A percentile compares a stretch with the other conserved stretches of the same genome.
These are phyloP conservation scores for Eristalinus sepulchralis DNA, from an alignment of 2,888 invertebrate species.

Conservation along the genomic window DNA sequence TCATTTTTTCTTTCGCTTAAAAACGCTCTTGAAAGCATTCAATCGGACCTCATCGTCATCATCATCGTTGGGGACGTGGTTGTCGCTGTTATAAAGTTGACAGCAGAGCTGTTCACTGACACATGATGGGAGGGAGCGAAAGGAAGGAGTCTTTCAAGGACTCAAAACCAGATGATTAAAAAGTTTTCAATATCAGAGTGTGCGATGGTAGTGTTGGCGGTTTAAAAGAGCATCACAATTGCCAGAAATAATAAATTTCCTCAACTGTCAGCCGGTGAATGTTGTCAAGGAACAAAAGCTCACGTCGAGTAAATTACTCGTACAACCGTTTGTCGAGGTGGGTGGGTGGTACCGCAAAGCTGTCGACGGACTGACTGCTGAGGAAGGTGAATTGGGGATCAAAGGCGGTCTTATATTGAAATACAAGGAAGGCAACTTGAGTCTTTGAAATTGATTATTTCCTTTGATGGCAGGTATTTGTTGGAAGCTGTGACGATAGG, in stretches of 20 bases:
- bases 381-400: too few species aligned
- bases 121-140: not conserved
- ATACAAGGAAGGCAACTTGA: too few species aligned
- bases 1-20: conserved; percentile 10
- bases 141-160: conserved; percentile 22
- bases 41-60: conserved; percentile 38
- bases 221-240: conserved; percentile 31
- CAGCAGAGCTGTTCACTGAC: conserved; percentile 16
- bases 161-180: conserved; percentile 63
- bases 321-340: conserved; percentile 29
- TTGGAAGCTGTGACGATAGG: too few species aligned
- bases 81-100: conserved; percentile 38
- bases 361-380: not conserved
- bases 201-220: not conserved
- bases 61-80: conserved; percentile 11
- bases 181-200: conserved; percentile 39
- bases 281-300: conserved; percentile 19
- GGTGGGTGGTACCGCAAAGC: conserved; percentile 32
- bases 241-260: conserved; percentile 63
- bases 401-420: too few species aligned
- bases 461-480: too few species aligned
- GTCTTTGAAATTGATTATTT: too few species aligned
- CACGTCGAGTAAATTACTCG: conserved; percentile 39
- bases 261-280: conserved; percentile 55
- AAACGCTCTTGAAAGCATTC: conserved; percentile 46